Conservation (phyloP, 2,797 vertebrate species). For the Heliangelus exortis region DNA sequence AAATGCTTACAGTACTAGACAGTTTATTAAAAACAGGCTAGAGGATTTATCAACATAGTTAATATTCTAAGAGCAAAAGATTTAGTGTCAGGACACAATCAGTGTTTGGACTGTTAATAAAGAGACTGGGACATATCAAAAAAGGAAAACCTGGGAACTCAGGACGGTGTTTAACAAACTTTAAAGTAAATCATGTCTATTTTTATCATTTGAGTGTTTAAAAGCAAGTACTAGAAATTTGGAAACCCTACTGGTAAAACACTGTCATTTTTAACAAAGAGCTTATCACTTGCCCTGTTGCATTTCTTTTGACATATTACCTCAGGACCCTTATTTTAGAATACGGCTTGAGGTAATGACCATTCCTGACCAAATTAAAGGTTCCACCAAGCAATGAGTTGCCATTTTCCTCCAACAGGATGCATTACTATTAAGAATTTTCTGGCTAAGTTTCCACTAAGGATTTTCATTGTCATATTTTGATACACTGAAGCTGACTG, state of each 20-base stretch:
- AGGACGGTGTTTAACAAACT: neutral
- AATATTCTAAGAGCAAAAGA: conserved; percentile 54
- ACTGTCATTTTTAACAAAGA: neutral
- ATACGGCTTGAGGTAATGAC: conserved; percentile 30
- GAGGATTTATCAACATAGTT: conserved; percentile 21
- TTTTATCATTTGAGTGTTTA: neutral
- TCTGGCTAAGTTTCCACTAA: conserved; percentile 33
- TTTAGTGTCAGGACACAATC: conserved; percentile 43
- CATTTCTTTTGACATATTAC: neutral
- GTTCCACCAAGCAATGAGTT: conserved; percentile 33
- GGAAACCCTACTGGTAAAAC: neutral
- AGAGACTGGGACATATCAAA: neutral
- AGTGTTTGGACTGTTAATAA: conserved; percentile 2
- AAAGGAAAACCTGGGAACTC: conserved; percentile 16
- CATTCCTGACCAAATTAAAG: neutral
- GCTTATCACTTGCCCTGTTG: neutral
- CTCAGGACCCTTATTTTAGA: neutral
- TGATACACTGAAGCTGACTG: conserved; percentile 55
- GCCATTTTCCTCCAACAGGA: conserved; percentile 31
- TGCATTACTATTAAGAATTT: conserved; percentile 48
- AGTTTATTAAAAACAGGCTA: conserved; percentile 54
- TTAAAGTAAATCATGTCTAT: neutral
- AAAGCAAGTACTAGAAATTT: neutral
- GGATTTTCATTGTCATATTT: conserved; percentile 37
- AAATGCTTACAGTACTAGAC: conserved; percentile 28